Percentiles rank a stretch among this genome's conserved stretches.
These are phyloP conservation scores for Drosophila mojavensis DNA, from an alignment of 1,140 invertebrate species.

Conservation along the genomic window DNA sequence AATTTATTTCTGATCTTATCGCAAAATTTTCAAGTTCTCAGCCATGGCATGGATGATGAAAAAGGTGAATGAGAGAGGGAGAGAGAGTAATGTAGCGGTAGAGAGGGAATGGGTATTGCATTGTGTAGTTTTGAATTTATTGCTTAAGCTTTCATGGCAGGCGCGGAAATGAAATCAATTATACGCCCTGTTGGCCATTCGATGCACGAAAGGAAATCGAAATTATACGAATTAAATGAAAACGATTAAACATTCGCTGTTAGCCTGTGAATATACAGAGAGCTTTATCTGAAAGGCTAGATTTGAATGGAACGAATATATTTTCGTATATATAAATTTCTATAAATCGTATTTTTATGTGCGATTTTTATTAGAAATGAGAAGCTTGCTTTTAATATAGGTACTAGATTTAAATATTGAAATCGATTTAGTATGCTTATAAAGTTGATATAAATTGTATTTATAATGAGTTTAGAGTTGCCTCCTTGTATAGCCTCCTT, in stretches of 20 bases:
- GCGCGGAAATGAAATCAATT: slow-evolving; percentile 76
- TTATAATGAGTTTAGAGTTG: too few relatives aligned
- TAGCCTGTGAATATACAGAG: background rate
- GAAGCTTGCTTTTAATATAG: too few relatives aligned
- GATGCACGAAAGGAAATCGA: slow-evolving; percentile 70
- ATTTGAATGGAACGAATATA: background rate
- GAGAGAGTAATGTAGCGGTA: too few relatives aligned
- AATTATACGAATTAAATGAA: slow-evolving; percentile 66
- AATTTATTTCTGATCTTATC: slow-evolving; percentile 78
- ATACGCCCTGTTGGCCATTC: slow-evolving; percentile 73
- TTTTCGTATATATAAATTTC: background rate
- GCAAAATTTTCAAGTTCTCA: slow-evolving; percentile 63
- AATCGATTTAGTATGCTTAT: too few relatives aligned
- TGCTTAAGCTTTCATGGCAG: slow-evolving; percentile 51
- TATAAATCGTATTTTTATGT: too few relatives aligned
- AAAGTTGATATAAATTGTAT: too few relatives aligned
- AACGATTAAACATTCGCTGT: slow-evolving; percentile 48
- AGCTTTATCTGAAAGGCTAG: background rate
- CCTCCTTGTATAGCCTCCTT: too few relatives aligned
- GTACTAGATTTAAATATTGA: too few relatives aligned
- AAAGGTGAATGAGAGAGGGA: too few relatives aligned
- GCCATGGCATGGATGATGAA: background rate
- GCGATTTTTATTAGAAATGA: too few relatives aligned
- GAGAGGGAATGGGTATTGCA: slow-evolving; percentile 7
- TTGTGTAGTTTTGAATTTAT: slow-evolving; percentile 64